phyloP scores from a whole-genome alignment of 2,888 invertebrate species.

The Mellilla xanthometata region DNA sequence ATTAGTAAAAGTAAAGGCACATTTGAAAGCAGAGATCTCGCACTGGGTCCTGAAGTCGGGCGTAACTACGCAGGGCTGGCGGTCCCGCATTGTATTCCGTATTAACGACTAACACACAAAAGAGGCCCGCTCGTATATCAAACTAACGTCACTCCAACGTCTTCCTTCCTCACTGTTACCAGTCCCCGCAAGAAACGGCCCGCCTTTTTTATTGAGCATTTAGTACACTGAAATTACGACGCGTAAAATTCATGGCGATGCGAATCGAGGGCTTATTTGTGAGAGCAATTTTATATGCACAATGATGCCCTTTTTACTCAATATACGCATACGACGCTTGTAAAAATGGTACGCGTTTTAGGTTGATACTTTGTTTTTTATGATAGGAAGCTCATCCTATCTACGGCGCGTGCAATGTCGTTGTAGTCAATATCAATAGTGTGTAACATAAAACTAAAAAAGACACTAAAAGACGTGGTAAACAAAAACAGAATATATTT shows the following conservation, averaged over 20 bases:
- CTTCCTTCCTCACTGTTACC: slow-evolving; percentile 77
- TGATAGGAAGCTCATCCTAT: slow-evolving; percentile 11
- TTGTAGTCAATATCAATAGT: background rate
- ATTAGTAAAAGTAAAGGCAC: too few species aligned
- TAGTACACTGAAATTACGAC: slow-evolving; percentile 66
- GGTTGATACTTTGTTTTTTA: slow-evolving; percentile 15
- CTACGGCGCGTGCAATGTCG: slow-evolving; percentile 2
- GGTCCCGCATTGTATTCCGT: slow-evolving; percentile 69
- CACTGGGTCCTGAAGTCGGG: slow-evolving; percentile 60
- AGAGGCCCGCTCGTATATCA: slow-evolving; percentile 76
- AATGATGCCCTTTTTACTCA: slow-evolving; percentile 23
- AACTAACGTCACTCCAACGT: slow-evolving; percentile 80
- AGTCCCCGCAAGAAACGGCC: slow-evolving; percentile 65
- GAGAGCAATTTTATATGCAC: slow-evolving; percentile 29
- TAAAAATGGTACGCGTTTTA: slow-evolving; percentile 12
- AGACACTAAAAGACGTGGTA: too few species aligned
- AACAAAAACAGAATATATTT: too few species aligned
- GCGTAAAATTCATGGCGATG: slow-evolving; percentile 58
- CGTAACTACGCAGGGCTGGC: slow-evolving; percentile 62
- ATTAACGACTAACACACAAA: slow-evolving; percentile 78
- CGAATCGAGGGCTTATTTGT: slow-evolving; percentile 33
- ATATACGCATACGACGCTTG: slow-evolving; percentile 13
- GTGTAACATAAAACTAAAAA: background rate
- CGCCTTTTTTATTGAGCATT: slow-evolving; percentile 74
- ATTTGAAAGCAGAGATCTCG: too few species aligned